Evolutionary conservation across 2,113 vertebrate genomes (phyloP), one percentile per base, ranked within the genome.

Genomic region (Melanocharis versteri): DNA sequence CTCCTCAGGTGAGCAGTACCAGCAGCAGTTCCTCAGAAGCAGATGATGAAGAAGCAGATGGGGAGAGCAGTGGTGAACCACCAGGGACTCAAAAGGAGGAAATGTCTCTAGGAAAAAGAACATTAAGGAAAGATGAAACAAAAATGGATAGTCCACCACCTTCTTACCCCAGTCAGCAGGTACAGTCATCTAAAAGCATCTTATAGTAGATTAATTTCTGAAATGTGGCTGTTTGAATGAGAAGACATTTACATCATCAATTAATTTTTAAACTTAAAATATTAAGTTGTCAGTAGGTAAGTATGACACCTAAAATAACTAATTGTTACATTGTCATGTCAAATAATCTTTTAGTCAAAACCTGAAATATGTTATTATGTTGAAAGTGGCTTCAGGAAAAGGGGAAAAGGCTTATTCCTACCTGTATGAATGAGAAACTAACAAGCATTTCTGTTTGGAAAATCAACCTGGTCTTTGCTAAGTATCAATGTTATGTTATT

Each of bases 1-100:
- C 99, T 93, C 98, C 98, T 72, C 98, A 98, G 96, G 98, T 97
- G 35, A 99, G 98, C 97, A 99, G 98, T 89, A 99, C 98, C 93
- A 99, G 99, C 88, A 98, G 99, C 89, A 99, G 99, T 66, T 99
- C 99, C 54, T 99, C 99, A 4, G 99, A 99, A 91, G 99, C 98
- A 20, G 99, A 99, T 14, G 99, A 99, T 35, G 99, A 99, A 89
- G 99, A 99, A 93, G 98, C 96, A 0, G 98, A 99, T 24, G 98
- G 98, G 5, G 98, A 99, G 61, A 98, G 98, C 77, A 95, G 97
- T 28, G 98, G 98, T 76, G 98, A 99, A 62, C 98, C 98, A 28
- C 97, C 97, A 2, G 98, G 98, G 80, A 97, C 97, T 80, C 96
- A 96, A 50, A 98, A 98, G 96, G 98, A 98, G 57, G 98, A 98